Conservation (phyloP, 2,797 vertebrate species). For the Falco columbarius region DNA sequence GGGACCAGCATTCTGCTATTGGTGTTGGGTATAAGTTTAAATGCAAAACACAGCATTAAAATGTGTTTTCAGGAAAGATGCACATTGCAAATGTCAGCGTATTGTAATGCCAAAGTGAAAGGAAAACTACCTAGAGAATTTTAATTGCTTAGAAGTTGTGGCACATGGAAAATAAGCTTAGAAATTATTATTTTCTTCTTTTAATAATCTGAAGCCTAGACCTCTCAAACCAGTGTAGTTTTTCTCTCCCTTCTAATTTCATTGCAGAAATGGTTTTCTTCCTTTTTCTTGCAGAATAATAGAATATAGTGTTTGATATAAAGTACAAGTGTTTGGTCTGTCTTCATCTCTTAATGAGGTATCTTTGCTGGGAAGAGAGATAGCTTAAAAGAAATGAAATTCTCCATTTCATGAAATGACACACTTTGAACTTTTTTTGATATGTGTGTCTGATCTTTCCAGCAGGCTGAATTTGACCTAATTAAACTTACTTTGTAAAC, state of each 20-base stretch:
- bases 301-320: background rate
- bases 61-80: background rate
- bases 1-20: background rate
- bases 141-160: background rate
- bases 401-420: background rate
- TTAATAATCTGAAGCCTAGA: background rate
- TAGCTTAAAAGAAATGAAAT: background rate
- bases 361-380: background rate
- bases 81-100: background rate
- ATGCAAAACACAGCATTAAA: background rate
- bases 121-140: background rate
- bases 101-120: background rate
- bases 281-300: background rate
- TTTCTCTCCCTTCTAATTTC: background rate
- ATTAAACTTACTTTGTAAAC: background rate
- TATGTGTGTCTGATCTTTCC: background rate
- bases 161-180: background rate
- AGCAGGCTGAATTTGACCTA: background rate
- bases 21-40: background rate
- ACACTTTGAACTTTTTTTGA: background rate
- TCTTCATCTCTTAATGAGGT: constrained; percentile 11
- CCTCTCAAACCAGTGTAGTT: background rate
- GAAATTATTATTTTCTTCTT: background rate
- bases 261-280: background rate
- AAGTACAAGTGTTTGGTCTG: background rate